A percentile compares a stretch with the other conserved stretches of the same genome.
These are phyloP conservation scores for Steinernema khuongi DNA, from an alignment of 1,140 invertebrate species.

Conservation along the genomic window DNA sequence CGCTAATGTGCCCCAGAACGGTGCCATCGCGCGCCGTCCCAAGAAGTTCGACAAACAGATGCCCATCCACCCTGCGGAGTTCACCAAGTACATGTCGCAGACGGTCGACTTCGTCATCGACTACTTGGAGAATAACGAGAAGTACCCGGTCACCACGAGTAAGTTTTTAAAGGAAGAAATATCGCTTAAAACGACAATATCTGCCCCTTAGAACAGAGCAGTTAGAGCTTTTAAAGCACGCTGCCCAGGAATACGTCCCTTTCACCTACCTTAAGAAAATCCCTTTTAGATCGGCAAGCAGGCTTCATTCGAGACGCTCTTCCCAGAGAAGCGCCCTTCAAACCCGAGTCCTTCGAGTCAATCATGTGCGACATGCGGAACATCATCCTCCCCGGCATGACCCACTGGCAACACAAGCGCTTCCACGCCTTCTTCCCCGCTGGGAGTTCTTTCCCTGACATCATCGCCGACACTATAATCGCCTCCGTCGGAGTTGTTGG, in stretches of 20 bases:
- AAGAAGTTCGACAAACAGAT: too few relatives aligned
- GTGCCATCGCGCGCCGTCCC: too few relatives aligned
- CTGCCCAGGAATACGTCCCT: too few relatives aligned
- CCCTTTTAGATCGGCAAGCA: too few relatives aligned
- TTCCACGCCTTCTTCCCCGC: not conserved
- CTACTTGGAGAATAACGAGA: not conserved
- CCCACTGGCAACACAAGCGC: not conserved
- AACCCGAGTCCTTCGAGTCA: not conserved
- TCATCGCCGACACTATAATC: constrained; percentile 69
- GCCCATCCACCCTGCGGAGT: too few relatives aligned
- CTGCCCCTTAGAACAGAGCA: too few relatives aligned
- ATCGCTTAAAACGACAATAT: too few relatives aligned
- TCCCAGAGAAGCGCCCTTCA: not conserved
- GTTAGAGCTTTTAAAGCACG: too few relatives aligned
- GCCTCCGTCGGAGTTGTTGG: constrained; percentile 75
- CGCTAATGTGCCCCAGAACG: too few relatives aligned
- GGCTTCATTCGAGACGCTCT: not conserved
- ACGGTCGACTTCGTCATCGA: not conserved
- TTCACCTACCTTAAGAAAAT: too few relatives aligned
- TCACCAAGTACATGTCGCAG: not conserved
- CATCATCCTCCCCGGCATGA: not conserved
- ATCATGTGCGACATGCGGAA: not conserved
- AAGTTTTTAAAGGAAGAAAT: not conserved
- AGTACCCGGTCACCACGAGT: not conserved
- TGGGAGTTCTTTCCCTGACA: not conserved